phyloP scores from a whole-genome alignment of 2,888 invertebrate genomes.

The Nomada fucata region DNA sequence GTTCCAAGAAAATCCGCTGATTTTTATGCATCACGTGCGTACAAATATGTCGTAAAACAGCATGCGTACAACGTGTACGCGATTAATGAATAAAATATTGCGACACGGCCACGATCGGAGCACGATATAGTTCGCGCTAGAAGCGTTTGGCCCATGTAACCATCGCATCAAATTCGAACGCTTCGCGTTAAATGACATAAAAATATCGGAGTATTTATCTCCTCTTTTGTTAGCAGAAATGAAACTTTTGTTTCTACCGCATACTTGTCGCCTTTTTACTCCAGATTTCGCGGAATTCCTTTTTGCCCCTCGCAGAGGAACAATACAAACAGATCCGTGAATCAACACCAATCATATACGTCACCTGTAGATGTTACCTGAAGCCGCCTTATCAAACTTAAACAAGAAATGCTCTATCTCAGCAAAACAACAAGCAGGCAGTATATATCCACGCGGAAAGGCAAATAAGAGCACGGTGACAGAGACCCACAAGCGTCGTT shows the following conservation, averaged over 20 bases:
- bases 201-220: too few species aligned
- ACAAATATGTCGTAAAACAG: background rate
- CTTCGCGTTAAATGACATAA: too few species aligned
- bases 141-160: background rate
- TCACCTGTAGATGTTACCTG: slow-evolving; percentile 39
- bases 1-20: background rate
- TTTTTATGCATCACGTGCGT: background rate
- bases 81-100: slow-evolving; percentile 1
- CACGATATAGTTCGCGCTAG: too few species aligned
- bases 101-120: background rate
- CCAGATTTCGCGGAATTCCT: background rate
- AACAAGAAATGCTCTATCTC: slow-evolving; percentile 53
- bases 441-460: slow-evolving; percentile 37
- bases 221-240: too few species aligned
- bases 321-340: background rate
- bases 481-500: background rate
- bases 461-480: slow-evolving; percentile 36
- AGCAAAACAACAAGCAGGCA: slow-evolving; percentile 22
- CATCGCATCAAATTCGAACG: too few species aligned
- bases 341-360: background rate
- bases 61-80: background rate
- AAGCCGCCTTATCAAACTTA: slow-evolving; percentile 43
- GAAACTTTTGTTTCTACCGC: too few species aligned
- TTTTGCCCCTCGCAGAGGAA: background rate
- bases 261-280: background rate